Evolutionary conservation across 2,113 vertebrate genomes (phyloP).

Genomic region (Ophiodon elongatus): DNA sequence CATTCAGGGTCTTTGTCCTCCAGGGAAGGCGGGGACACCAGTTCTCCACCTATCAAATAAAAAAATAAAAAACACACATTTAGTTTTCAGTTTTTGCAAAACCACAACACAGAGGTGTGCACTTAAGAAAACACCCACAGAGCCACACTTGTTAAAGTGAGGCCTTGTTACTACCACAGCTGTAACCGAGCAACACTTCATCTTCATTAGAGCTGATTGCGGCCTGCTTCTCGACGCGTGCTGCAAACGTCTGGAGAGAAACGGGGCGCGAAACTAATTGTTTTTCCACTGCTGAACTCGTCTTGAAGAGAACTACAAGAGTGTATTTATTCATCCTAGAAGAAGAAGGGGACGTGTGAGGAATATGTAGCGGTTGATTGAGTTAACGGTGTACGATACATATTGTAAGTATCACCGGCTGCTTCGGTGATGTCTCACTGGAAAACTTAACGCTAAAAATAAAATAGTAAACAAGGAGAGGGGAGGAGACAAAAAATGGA

Average conservation of each 20-base stretch:
- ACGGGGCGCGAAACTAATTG: background rate
- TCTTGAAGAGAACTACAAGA: background rate
- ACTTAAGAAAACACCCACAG: no score
- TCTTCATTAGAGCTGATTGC: background rate
- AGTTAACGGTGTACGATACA: no score
- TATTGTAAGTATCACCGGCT: no score
- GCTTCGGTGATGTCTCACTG: no score
- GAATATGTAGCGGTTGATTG: background rate
- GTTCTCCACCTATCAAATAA: constrained; percentile 92
- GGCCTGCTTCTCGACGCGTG: background rate
- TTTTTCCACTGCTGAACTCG: background rate
- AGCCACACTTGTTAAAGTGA: no score
- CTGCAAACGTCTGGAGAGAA: background rate
- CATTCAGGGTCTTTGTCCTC: constrained; percentile 90
- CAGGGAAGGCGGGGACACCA: constrained; percentile 98
- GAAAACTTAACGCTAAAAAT: no score
- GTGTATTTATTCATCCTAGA: background rate
- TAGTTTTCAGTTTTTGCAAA: background rate
- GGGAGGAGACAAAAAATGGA: no score
- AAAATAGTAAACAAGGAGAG: no score
- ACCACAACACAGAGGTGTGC: background rate
- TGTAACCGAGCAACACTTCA: background rate
- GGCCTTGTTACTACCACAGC: background rate
- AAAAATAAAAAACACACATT: background rate
- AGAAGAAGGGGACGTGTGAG: background rate